phyloP scores from a whole-genome alignment of 2,888 invertebrate genomes.

The Cistogaster globosa region DNA sequence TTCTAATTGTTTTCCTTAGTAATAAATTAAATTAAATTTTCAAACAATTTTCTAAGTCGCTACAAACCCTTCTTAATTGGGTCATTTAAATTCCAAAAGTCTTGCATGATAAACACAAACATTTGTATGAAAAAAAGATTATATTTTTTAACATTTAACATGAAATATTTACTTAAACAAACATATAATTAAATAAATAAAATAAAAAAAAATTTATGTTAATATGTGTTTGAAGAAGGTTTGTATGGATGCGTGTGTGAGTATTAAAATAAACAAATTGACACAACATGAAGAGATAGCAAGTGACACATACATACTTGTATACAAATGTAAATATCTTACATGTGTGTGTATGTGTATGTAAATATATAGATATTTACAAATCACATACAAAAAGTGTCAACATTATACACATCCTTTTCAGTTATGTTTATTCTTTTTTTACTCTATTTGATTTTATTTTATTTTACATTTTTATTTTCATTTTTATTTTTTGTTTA shows the following conservation, averaged over 20 bases:
- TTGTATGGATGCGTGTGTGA: neutral
- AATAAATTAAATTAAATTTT: slow-evolving; percentile 22
- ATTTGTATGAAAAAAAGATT: neutral
- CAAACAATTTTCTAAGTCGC: neutral
- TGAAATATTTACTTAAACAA: slow-evolving; percentile 57
- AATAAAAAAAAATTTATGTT: slow-evolving; percentile 39
- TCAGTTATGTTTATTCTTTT: slow-evolving; percentile 33
- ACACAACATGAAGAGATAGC: slow-evolving; percentile 36
- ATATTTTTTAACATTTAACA: slow-evolving; percentile 2
- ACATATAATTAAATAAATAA: slow-evolving; percentile 60
- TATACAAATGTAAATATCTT: neutral
- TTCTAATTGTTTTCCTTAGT: slow-evolving; percentile 17
- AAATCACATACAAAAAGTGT: slow-evolving; percentile 69
- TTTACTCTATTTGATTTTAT: neutral
- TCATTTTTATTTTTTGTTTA: slow-evolving; percentile 21
- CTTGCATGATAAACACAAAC: neutral
- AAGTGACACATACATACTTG: neutral
- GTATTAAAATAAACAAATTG: slow-evolving; percentile 45
- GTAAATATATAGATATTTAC: slow-evolving; percentile 33
- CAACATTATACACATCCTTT: slow-evolving; percentile 70
- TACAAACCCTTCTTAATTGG: slow-evolving; percentile 29
- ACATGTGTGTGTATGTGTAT: neutral
- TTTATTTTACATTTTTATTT: slow-evolving; percentile 38
- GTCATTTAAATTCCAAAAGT: slow-evolving; percentile 47
- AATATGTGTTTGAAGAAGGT: slow-evolving; percentile 41